A percentile compares a stretch with the other conserved stretches of the same genome.
Conservation (phyloP, 2,113 vertebrate species). For the Tragelaphus scriptus region DNA sequence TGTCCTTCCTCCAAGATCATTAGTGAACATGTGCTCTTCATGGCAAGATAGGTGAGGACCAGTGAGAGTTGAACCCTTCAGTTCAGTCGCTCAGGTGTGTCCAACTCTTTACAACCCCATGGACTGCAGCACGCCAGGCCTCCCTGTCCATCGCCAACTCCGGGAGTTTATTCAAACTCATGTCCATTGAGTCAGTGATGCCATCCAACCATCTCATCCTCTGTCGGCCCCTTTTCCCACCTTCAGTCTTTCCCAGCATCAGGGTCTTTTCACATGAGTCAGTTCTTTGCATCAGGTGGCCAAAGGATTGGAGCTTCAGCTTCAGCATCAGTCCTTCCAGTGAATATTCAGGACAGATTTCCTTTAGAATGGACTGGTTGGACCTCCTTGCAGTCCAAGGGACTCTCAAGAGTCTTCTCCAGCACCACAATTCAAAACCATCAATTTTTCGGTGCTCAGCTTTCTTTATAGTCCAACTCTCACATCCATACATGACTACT, state of each 20-base stretch:
- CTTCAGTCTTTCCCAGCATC: background rate
- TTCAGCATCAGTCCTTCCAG: background rate
- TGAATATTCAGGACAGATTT: background rate
- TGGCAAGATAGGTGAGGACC: background rate
- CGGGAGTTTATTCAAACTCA: background rate
- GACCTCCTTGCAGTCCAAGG: background rate
- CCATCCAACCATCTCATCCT: background rate
- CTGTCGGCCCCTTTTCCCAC: background rate
- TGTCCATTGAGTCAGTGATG: background rate
- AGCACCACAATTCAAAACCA: background rate
- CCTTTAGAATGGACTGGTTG: background rate
- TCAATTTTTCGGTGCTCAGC: background rate
- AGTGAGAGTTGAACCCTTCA: background rate
- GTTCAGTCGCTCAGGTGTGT: background rate
- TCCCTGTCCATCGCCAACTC: background rate
- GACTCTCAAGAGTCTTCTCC: background rate
- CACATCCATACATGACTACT: background rate
- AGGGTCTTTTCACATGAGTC: background rate
- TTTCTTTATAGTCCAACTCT: background rate
- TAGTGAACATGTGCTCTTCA: background rate
- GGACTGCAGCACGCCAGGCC: background rate
- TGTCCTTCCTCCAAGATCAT: background rate
- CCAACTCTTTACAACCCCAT: background rate
- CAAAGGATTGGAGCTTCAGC: background rate
- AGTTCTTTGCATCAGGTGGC: background rate